These are phyloP conservation scores for Masnerella sp. DNA, from an alignment of 2,888 invertebrate genomes.

Conservation along the genomic window DNA sequence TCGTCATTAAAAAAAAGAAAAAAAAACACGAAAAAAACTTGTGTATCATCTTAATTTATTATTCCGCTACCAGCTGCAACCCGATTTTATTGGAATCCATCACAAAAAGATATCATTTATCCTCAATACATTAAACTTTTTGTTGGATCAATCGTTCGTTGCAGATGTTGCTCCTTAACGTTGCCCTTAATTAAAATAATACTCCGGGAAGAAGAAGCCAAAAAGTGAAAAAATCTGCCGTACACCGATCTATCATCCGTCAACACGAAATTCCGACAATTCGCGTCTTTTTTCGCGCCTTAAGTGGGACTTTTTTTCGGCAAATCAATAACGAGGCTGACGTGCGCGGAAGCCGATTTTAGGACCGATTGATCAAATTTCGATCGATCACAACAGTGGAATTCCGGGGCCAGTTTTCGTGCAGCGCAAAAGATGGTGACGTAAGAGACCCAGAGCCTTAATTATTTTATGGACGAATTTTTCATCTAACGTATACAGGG, in stretches of 20 bases:
- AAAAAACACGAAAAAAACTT: too few species aligned
- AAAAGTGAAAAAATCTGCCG: background rate
- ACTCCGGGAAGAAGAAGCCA: background rate
- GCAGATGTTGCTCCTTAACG: constrained; percentile 18
- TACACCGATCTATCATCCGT: constrained; percentile 24
- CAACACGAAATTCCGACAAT: constrained; percentile 21
- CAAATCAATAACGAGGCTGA: background rate
- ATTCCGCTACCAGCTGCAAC: background rate
- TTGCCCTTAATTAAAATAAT: constrained; percentile 22
- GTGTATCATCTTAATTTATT: too few species aligned
- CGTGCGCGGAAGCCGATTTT: too few species aligned
- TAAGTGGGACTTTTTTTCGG: constrained; percentile 7
- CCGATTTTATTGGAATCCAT: too few species aligned
- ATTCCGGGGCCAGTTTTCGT: constrained; percentile 21
- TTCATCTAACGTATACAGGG: constrained; percentile 63
- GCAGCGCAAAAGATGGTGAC: constrained; percentile 57
- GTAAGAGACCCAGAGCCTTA: constrained; percentile 57
- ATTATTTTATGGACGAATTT: constrained; percentile 61
- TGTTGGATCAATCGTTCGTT: constrained; percentile 15
- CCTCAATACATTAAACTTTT: constrained; percentile 4
- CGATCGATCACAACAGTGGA: too few species aligned
- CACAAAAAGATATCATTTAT: too few species aligned
- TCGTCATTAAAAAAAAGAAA: too few species aligned
- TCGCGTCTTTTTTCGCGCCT: constrained; percentile 7
- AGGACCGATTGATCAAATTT: too few species aligned